These are phyloP conservation scores for Drosophila micromelanica DNA, from an alignment of 1,140 invertebrate genomes.

Conservation along the genomic window DNA sequence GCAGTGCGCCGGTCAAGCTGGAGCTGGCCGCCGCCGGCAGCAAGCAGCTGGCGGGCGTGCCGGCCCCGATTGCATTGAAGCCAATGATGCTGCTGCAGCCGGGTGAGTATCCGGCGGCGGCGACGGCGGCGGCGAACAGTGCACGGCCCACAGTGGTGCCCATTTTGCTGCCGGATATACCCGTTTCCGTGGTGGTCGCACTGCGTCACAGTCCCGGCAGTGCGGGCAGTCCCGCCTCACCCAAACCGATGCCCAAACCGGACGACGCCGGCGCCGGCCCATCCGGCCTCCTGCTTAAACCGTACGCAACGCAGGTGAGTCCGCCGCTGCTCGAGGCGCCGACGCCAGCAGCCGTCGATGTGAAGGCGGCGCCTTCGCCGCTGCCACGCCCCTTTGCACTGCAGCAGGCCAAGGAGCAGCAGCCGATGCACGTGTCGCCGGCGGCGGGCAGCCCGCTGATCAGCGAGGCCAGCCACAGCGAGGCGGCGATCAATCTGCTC, in stretches of 20 bases:
- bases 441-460: conserved; percentile 57
- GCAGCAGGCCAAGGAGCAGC: conserved; percentile 52
- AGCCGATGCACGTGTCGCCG: conserved; percentile 38
- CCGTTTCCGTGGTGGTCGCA: conserved; percentile 72
- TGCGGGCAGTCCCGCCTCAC: conserved; percentile 32
- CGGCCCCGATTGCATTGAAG: conserved; percentile 66
- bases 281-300: conserved; percentile 37
- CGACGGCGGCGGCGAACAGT: background rate
- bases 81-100: conserved; percentile 34
- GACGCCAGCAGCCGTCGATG: conserved; percentile 8
- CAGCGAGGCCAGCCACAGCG: conserved; percentile 75
- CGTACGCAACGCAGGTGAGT: conserved; percentile 33
- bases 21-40: conserved; percentile 28
- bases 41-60: conserved; percentile 42
- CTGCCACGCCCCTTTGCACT: conserved; percentile 45
- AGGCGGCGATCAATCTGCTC: conserved; percentile 88
- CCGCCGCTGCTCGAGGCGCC: conserved; percentile 5
- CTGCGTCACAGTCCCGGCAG: conserved; percentile 49
- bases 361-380: conserved; percentile 2
- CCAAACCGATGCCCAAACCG: conserved; percentile 7
- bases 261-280: background rate
- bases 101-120: background rate
- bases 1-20: conserved; percentile 58
- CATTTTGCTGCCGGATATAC: conserved; percentile 74
- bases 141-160: conserved; percentile 57